A percentile compares a stretch with the other conserved stretches of the same genome.
Evolutionary conservation across 2,888 invertebrate species (phyloP).

Genomic region (Galerucella nymphaeae): DNA sequence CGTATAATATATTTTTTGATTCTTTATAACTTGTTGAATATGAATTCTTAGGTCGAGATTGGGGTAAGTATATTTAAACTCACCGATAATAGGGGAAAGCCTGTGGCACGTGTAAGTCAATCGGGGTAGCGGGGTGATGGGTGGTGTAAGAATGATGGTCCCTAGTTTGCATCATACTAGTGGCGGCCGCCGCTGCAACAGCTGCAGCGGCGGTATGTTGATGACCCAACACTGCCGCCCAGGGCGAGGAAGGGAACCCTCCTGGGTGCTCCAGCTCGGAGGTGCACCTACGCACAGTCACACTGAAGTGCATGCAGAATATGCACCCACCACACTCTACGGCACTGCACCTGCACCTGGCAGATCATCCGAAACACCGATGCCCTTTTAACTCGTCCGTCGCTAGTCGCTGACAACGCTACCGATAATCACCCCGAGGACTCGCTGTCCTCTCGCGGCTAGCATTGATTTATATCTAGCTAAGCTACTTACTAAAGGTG

Average conservation of each 20-base stretch:
- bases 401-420: slow-evolving; percentile 23
- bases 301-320: slow-evolving; percentile 61
- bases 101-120: slow-evolving; percentile 93
- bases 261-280: slow-evolving; percentile 81
- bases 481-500: slow-evolving; percentile 23
- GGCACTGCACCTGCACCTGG: slow-evolving; percentile 48
- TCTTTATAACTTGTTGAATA: background rate
- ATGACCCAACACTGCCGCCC: slow-evolving; percentile 79
- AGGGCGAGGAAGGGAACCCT: slow-evolving; percentile 78
- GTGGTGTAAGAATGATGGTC: slow-evolving; percentile 69
- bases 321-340: slow-evolving; percentile 41
- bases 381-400: slow-evolving; percentile 28
- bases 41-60: background rate
- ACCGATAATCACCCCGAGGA: slow-evolving; percentile 30
- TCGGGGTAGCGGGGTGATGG: slow-evolving; percentile 72
- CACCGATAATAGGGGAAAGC: slow-evolving; percentile 93
- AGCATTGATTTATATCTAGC: slow-evolving; percentile 28
- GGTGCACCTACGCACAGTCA: slow-evolving; percentile 56
- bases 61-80: slow-evolving; percentile 54
- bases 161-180: slow-evolving; percentile 65
- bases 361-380: slow-evolving; percentile 30
- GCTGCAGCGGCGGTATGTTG: slow-evolving; percentile 67
- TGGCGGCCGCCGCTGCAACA: slow-evolving; percentile 63
- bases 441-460: slow-evolving; percentile 28
- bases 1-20: background rate